Conservation (phyloP, 2,113 vertebrate genomes). For the Athene noctua region DNA sequence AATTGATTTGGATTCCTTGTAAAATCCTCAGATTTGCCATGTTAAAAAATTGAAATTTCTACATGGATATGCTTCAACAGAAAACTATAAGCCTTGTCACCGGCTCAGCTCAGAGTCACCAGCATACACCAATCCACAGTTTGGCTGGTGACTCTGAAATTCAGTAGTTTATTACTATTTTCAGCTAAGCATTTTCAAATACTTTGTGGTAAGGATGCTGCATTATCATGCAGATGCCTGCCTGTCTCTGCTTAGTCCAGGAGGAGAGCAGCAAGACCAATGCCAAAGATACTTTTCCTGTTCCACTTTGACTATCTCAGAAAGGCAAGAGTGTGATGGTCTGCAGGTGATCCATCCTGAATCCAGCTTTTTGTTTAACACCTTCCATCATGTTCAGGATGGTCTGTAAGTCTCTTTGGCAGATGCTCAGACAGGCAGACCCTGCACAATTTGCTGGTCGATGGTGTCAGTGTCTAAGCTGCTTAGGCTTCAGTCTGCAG, state of each 20-base stretch:
- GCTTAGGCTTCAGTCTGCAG: background rate
- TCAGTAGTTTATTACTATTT: background rate
- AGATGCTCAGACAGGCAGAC: background rate
- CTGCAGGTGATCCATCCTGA: background rate
- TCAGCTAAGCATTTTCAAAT: background rate
- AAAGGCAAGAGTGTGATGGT: background rate
- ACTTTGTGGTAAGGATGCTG: background rate
- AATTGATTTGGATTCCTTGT: background rate
- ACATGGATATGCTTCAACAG: accelerated
- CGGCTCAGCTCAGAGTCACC: background rate
- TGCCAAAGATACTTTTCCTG: background rate
- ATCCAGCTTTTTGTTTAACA: background rate
- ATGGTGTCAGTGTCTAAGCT: background rate
- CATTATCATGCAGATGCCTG: background rate
- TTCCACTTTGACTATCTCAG: background rate
- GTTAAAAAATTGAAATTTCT: background rate
- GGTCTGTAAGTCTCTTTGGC: background rate
- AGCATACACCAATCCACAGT: background rate
- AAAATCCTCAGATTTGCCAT: background rate
- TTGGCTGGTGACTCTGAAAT: background rate
- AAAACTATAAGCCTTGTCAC: background rate
- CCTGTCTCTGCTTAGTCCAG: background rate
- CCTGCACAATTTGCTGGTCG: background rate
- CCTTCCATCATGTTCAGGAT: background rate
- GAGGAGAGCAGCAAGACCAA: background rate